These are phyloP conservation scores for Setipinna tenuifilis DNA, from an alignment of 2,797 vertebrate genomes.

Conservation along the genomic window DNA sequence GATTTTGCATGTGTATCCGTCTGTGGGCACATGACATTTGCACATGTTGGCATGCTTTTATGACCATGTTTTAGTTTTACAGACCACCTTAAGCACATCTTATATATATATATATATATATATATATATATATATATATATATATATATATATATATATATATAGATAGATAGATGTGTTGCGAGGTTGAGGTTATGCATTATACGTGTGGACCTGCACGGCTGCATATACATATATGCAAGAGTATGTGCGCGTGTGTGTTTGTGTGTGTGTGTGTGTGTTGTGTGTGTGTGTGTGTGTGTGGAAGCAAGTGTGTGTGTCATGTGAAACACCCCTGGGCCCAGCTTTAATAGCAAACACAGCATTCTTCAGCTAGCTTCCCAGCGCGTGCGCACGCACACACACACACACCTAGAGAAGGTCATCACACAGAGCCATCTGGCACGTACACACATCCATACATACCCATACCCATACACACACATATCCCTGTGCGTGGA, in stretches of 20 bases:
- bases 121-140: too few species aligned
- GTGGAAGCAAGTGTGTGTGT: background rate
- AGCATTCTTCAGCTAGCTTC: background rate
- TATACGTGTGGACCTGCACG: too few species aligned
- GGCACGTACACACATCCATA: background rate
- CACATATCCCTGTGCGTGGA: background rate
- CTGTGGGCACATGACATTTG: background rate
- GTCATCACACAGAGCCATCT: background rate
- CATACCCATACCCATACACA: background rate
- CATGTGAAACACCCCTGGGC: background rate
- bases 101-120: too few species aligned
- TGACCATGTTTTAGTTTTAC: too few species aligned
- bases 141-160: too few species aligned
- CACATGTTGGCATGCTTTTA: background rate
- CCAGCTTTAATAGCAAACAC: conserved; percentile 2
- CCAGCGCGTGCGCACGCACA: background rate
- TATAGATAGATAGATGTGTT: too few species aligned
- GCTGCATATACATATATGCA: background rate
- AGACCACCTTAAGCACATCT: too few species aligned
- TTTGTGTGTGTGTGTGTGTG: background rate
- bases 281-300: background rate
- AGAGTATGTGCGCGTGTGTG: background rate
- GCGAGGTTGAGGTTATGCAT: too few species aligned
- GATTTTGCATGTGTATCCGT: background rate
- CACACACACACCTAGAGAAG: conserved; percentile 7